A percentile compares a stretch with the other conserved stretches of the same genome.
Evolutionary conservation across 1,140 invertebrate species (phyloP).

Genomic region (Orius laevigatus): DNA sequence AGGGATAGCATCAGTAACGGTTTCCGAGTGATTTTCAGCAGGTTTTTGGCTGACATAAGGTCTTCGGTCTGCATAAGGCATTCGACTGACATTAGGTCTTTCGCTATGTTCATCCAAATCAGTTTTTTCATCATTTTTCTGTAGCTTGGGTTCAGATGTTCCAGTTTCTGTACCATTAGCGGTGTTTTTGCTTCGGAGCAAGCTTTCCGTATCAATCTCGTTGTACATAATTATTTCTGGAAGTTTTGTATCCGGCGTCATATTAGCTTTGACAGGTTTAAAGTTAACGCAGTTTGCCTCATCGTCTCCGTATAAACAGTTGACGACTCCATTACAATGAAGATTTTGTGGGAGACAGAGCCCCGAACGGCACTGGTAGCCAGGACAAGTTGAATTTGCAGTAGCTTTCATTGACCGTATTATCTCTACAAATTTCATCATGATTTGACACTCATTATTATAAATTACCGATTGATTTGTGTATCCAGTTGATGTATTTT

Average conservation of each 20-base stretch:
- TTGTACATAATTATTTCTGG: neutral
- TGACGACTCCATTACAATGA: slow-evolving; percentile 49
- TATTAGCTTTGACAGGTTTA: neutral
- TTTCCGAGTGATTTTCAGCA: neutral
- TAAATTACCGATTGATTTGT: slow-evolving; percentile 19
- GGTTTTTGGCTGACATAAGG: neutral
- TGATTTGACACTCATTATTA: neutral
- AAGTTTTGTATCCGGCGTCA: neutral
- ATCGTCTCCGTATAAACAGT: slow-evolving; percentile 61
- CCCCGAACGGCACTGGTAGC: slow-evolving; percentile 41
- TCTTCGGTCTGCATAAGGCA: too few relatives aligned
- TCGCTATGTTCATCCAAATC: neutral
- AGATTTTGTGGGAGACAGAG: slow-evolving; percentile 46
- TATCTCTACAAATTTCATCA: neutral
- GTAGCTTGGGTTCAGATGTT: neutral
- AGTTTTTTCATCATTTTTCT: neutral
- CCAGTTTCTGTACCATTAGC: neutral
- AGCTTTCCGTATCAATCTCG: neutral
- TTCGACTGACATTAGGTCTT: neutral
- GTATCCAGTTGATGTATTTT: slow-evolving; percentile 40
- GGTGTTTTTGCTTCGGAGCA: neutral
- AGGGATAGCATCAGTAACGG: too few relatives aligned
- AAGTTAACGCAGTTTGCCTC: slow-evolving; percentile 39
- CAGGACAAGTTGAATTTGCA: slow-evolving; percentile 42
- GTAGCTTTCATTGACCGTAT: slow-evolving; percentile 26